Conservation (phyloP, 2,113 vertebrate species). For the Ailurus styani region DNA sequence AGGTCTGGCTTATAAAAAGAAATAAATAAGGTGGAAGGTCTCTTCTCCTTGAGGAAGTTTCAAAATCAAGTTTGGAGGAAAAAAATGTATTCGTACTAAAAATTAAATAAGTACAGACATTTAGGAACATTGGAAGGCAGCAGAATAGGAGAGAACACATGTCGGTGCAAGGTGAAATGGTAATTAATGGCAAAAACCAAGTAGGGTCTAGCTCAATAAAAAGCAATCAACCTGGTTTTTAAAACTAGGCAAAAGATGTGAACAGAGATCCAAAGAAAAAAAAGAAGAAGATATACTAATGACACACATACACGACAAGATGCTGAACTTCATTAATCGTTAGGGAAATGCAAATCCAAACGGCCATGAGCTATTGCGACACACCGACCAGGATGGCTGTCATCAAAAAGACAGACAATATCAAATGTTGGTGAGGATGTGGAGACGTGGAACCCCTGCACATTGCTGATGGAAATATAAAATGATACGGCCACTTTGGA, state of each 20-base stretch:
- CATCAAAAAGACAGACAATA: not conserved
- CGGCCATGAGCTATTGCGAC: not conserved
- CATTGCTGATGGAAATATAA: not conserved
- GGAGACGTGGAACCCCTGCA: not conserved
- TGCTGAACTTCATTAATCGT: not conserved
- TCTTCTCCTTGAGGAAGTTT: not conserved
- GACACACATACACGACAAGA: not conserved
- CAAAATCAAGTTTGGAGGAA: constrained; percentile 23
- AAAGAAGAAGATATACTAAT: not conserved
- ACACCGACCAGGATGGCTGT: not conserved
- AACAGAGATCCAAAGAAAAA: not conserved
- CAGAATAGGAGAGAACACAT: not conserved
- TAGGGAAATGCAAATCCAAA: not conserved
- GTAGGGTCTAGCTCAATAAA: not conserved
- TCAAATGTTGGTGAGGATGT: not conserved
- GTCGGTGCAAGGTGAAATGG: not conserved
- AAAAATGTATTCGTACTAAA: not conserved
- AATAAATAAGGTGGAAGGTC: not conserved
- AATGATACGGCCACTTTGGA: not conserved
- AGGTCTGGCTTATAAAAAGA: not conserved
- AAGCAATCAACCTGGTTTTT: not conserved
- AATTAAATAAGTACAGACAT: not conserved
- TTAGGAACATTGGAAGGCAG: not conserved
- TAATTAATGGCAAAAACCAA: not conserved
- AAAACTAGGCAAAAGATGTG: not conserved